Base-by-base conservation (phyloP, 2,113 vertebrate species). In the Hypocryptadius cinnamomeus region DNA sequence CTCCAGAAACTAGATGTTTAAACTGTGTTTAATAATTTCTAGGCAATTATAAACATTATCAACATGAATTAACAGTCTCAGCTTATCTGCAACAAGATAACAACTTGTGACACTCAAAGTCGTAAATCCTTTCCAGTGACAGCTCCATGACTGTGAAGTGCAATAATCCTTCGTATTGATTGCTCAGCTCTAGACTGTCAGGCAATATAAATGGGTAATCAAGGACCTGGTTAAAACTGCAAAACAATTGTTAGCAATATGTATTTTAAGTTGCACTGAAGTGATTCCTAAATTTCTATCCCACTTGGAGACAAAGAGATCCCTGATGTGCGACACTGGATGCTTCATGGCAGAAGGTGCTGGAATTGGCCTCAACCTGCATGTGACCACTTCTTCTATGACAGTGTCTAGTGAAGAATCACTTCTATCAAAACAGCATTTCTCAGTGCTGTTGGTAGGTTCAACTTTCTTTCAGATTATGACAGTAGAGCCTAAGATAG, bases 381-480 rank as follows among this genome's bases (percentile, higher is more conserved):
- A 28, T 2, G 1, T 48, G 54, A n/a, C 22, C 0, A 0, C 6
- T 37, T 65, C 28, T 48, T 69, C 54, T 31, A 3, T 7, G 13
- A 35, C 7, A 31, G 8, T 53, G 70, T 63, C 56, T 68, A 63
- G 28, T 21, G 33, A 64, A 25, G 11, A 79, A 69, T 68, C 27
- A 39, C 44, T 60, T 60, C 14, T 27, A 15, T 65, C 59, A 73
- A 83, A 72, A 61, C 22, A 85, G 8, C 8, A 48, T 44, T 87
- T 87, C 8, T 87, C 39, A 78, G 33, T 45, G 9, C 28, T 53
- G 15, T 23, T 73, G 15, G 35, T 57, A 45, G 25, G 21, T 78
- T 87, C 60, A 50, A 12, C 17, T 78, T n/a, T 66, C 50, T 66
- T 92, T 73, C 69, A 70, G 17, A 28, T 50, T 8, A 16, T 80